Conservation (phyloP, 2,797 vertebrate genomes). For the Potorous gilbertii region DNA sequence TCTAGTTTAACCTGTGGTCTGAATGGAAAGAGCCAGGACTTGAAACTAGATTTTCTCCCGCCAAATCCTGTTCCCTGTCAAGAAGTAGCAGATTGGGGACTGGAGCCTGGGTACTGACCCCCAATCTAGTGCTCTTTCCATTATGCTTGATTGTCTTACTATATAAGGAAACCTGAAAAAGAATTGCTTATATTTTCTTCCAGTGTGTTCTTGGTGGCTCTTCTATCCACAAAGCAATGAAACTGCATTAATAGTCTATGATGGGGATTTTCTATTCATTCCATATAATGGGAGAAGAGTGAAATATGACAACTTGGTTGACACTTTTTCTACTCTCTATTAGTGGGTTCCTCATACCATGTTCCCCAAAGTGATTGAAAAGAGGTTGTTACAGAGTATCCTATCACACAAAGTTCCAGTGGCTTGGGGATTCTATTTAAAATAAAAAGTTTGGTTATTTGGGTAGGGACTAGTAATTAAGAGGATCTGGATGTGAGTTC, state of each 20-base stretch:
- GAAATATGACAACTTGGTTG: rapidly evolving
- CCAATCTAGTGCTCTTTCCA: background rate
- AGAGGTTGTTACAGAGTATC: rapidly evolving
- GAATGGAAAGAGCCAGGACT: background rate
- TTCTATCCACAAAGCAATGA: background rate
- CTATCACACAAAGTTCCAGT: rapidly evolving
- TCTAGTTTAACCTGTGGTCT: background rate
- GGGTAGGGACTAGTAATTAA: background rate
- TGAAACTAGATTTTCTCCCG: background rate
- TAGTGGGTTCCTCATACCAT: background rate
- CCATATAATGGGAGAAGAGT: background rate
- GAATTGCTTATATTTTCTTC: background rate
- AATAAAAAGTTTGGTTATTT: background rate
- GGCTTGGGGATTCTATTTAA: rapidly evolving
- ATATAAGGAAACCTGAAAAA: background rate
- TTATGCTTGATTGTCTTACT: background rate
- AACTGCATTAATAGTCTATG: background rate
- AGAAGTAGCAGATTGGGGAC: background rate
- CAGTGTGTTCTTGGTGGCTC: background rate
- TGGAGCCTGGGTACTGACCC: background rate
- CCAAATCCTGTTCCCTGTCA: background rate
- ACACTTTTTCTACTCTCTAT: background rate
- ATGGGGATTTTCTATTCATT: background rate
- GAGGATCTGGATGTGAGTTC: background rate
- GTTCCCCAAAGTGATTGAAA: background rate